These are phyloP conservation scores for Picus viridis DNA, from an alignment of 2,797 vertebrate species.

Conservation along the genomic window DNA sequence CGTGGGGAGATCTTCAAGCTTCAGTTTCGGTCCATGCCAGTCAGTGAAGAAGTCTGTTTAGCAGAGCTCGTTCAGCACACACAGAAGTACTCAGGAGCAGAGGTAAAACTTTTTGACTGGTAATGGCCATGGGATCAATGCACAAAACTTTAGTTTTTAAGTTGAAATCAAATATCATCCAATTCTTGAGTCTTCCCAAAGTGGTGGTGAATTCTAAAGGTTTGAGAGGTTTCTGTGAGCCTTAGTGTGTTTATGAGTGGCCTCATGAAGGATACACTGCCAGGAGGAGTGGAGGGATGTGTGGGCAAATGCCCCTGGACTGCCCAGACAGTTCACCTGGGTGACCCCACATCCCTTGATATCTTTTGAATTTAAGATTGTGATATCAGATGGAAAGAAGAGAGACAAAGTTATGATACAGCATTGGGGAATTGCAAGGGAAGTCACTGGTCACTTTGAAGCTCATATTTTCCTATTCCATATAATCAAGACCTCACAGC, in stretches of 20 bases:
- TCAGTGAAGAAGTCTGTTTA: slow-evolving; percentile 81
- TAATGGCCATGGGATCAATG: fast-evolving
- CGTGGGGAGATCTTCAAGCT: slow-evolving; percentile 89
- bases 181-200: not conserved
- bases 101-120: slow-evolving; percentile 81
- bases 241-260: fast-evolving
- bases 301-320: not conserved
- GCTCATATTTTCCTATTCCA: not conserved
- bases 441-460: not conserved
- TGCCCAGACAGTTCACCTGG: not conserved
- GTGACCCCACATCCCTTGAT: fast-evolving
- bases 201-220: not conserved
- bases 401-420: not conserved
- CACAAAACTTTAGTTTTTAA: not conserved
- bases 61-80: slow-evolving; percentile 85
- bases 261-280: not conserved
- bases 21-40: slow-evolving; percentile 87
- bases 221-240: not conserved
- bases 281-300: not conserved
- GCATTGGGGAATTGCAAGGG: not conserved
- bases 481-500: not conserved
- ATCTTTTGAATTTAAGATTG: not conserved
- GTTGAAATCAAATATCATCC: not conserved
- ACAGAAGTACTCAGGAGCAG: slow-evolving; percentile 93
- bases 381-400: not conserved